Percentiles rank a stretch among this genome's conserved stretches.
These are phyloP conservation scores for Scaptomyza graminum DNA, from an alignment of 1,140 invertebrate species.

Conservation along the genomic window DNA sequence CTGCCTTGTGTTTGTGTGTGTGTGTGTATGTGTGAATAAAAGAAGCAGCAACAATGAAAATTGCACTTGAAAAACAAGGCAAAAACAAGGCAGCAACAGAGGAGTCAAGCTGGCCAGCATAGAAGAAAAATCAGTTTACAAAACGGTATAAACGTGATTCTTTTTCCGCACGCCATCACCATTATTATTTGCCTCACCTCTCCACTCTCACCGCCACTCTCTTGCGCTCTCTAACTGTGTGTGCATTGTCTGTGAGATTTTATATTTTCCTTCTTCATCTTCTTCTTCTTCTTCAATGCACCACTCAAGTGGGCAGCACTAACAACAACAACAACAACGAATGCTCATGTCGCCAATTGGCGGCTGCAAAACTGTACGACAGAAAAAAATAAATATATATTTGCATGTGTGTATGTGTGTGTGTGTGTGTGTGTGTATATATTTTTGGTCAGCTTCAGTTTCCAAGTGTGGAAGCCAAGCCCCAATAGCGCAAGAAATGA, in stretches of 20 bases:
- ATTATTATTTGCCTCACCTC: constrained; percentile 35
- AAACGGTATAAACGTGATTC: constrained; percentile 81
- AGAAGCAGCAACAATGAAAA: constrained; percentile 54
- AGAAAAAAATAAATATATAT: constrained; percentile 7
- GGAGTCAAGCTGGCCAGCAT: constrained; percentile 17
- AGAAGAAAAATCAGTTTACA: constrained; percentile 73
- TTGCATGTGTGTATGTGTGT: not conserved
- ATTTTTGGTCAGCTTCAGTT: constrained; percentile 17
- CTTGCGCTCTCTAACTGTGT: not conserved
- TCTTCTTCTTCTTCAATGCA: constrained; percentile 28
- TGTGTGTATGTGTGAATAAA: constrained; percentile 43
- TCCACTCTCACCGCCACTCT: not conserved
- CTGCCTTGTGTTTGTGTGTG: constrained; percentile 17
- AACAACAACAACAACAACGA: constrained; percentile 39
- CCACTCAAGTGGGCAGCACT: not conserved
- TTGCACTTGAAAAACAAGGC: constrained; percentile 73
- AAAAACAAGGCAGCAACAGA: constrained; percentile 8
- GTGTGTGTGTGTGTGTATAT: not conserved
- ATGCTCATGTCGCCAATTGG: constrained; percentile 46
- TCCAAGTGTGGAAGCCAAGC: constrained; percentile 37
- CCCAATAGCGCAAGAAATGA: constrained; percentile 53
- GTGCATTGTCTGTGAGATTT: constrained; percentile 46
- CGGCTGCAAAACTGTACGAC: constrained; percentile 72
- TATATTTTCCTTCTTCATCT: constrained; percentile 7
- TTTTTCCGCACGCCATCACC: constrained; percentile 53